phyloP scores from a whole-genome alignment of 2,888 invertebrate species.

The Rotaria macrura region DNA sequence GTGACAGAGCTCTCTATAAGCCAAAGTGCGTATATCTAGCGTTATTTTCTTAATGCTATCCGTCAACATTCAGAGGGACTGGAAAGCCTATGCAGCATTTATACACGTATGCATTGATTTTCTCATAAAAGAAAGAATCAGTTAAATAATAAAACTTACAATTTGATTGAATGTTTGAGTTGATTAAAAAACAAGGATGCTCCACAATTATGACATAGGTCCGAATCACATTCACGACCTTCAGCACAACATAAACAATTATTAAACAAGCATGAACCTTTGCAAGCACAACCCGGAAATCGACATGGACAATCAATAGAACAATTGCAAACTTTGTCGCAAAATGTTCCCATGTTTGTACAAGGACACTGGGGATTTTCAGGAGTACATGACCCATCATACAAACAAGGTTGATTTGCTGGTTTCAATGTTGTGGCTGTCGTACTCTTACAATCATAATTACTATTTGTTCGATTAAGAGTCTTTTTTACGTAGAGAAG shows the following conservation, averaged over 20 bases:
- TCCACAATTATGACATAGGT: constrained; percentile 86
- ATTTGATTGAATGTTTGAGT: too few relatives aligned
- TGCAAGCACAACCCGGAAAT: constrained; percentile 93
- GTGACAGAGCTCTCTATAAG: too few relatives aligned
- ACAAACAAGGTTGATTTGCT: constrained; percentile 67
- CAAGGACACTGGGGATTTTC: constrained; percentile 57
- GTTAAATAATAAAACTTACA: too few relatives aligned
- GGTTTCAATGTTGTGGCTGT: not conserved
- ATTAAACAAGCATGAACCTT: constrained; percentile 94
- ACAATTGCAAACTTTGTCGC: constrained; percentile 96
- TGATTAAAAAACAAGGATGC: constrained; percentile 59
- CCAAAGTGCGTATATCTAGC: too few relatives aligned
- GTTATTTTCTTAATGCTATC: too few relatives aligned
- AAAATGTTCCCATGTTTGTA: constrained; percentile 84
- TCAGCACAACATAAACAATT: constrained; percentile 97
- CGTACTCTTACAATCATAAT: too few relatives aligned
- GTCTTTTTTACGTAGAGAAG: not conserved
- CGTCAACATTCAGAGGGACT: too few relatives aligned
- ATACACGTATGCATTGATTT: too few relatives aligned
- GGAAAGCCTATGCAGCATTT: too few relatives aligned
- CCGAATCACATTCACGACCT: constrained; percentile 94
- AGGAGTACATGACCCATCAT: constrained; percentile 68
- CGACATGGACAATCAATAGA: constrained; percentile 62
- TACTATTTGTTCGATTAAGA: too few relatives aligned
- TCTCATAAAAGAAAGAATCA: too few relatives aligned